These are phyloP conservation scores for Dysmachus trigonus DNA, from an alignment of 2,888 invertebrate genomes.

Conservation along the genomic window DNA sequence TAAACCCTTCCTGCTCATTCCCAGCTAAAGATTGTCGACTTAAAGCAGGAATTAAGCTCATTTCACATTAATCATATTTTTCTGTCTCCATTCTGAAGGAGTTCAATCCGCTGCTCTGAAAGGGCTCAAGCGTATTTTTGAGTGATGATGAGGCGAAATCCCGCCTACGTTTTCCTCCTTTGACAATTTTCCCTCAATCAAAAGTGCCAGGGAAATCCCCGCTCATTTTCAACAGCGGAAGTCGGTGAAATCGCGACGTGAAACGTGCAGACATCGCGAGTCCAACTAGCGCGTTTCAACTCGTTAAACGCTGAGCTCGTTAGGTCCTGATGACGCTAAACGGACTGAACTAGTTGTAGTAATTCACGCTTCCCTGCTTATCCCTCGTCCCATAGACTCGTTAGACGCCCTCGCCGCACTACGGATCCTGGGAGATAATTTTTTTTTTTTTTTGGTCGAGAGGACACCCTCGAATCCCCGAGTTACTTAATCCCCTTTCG, in stretches of 20 bases:
- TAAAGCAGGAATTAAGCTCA: background rate
- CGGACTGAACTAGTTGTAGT: conserved; percentile 1
- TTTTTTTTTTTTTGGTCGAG: conserved; percentile 13
- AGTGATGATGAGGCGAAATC: background rate
- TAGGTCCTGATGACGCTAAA: background rate
- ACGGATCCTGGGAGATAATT: too few relatives aligned
- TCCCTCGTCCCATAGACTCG: background rate
- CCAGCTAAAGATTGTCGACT: background rate
- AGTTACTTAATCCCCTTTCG: conserved; percentile 29
- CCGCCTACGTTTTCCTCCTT: background rate
- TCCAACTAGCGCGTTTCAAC: background rate
- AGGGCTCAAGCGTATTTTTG: background rate
- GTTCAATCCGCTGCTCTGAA: background rate
- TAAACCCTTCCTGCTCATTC: background rate
- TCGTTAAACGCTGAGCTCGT: conserved; percentile 14
- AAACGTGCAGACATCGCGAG: background rate
- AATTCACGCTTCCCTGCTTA: background rate
- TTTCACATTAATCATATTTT: background rate
- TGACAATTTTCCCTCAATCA: conserved; percentile 14
- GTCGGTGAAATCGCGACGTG: background rate
- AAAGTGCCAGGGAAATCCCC: background rate
- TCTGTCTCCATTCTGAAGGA: background rate
- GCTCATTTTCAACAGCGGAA: background rate
- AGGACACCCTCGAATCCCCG: conserved; percentile 1
- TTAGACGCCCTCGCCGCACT: background rate